phyloP scores from a whole-genome alignment of 2,797 vertebrate species.

The Danio aesculapii region DNA sequence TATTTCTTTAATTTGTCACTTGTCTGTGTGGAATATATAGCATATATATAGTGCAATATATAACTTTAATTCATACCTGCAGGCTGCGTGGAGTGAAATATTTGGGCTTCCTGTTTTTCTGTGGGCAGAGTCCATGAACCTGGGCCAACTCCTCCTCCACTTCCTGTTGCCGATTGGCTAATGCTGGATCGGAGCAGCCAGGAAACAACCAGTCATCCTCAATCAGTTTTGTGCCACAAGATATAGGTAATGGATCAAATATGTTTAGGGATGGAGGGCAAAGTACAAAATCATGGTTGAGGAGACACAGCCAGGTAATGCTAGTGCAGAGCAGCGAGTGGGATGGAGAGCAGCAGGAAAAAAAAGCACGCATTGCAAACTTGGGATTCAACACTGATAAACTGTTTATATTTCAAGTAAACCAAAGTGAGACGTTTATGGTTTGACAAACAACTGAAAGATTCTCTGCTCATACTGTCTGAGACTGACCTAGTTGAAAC shows the following conservation, averaged over 20 bases:
- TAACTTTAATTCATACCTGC: conserved; percentile 80
- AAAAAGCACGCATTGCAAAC: not conserved
- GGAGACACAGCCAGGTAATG: conserved; percentile 13
- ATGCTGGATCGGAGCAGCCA: conserved; percentile 97
- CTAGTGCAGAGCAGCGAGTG: conserved; percentile 30
- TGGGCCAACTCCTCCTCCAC: conserved; percentile 93
- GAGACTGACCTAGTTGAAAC: no score
- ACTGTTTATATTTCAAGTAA: no score
- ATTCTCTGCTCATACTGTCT: no score
- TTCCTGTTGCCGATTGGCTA: conserved; percentile 94
- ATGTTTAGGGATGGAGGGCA: conserved; percentile 56
- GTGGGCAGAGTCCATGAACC: conserved; percentile 79
- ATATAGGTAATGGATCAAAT: conserved; percentile 68
- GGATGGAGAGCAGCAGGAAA: conserved; percentile 54
- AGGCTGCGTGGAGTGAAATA: conserved; percentile 77
- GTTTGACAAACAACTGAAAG: no score
- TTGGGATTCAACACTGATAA: not conserved
- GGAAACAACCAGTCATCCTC: conserved; percentile 99
- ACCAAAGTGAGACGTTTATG: no score
- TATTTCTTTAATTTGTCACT: conserved; percentile 11
- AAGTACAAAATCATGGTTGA: not conserved
- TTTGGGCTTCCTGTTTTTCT: conserved; percentile 79
- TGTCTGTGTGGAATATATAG: not conserved
- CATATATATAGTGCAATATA: no score
- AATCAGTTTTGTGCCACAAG: conserved; percentile 99